Evolutionary conservation across 2,113 vertebrate species (phyloP).

Genomic region (Phyllostomus hastatus): DNA sequence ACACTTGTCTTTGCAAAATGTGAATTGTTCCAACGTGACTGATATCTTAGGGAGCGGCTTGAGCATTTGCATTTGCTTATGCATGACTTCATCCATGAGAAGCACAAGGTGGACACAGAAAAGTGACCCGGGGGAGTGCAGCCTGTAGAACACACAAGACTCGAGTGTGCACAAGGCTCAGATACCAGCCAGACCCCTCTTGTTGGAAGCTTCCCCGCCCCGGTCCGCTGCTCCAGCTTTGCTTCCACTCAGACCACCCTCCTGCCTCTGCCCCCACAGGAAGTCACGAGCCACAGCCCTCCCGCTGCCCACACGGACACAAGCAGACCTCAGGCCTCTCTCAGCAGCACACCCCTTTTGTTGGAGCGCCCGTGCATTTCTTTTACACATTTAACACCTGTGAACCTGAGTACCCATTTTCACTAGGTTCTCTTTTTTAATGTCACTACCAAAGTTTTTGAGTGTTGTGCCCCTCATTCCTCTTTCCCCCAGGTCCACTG

Average conservation of each 20-base stretch:
- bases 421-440: not conserved
- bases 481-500: not conserved
- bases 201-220: not conserved
- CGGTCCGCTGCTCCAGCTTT: no score
- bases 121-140: not conserved
- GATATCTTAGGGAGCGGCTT: not conserved
- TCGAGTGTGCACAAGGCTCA: not conserved
- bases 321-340: not conserved
- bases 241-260: not conserved
- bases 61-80: not conserved
- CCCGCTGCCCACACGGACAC: not conserved
- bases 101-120: not conserved
- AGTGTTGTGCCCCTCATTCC: not conserved
- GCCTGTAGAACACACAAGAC: not conserved
- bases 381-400: not conserved
- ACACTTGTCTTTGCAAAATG: not conserved
- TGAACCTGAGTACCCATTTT: not conserved
- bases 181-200: rapidly evolving
- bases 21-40: not conserved
- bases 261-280: not conserved
- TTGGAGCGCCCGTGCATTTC: not conserved
- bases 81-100: rapidly evolving
- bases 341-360: not conserved
- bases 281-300: not conserved
- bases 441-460: not conserved